phyloP scores from a whole-genome alignment of 2,888 invertebrate genomes.

The Chalcosyrphus nemorum region DNA sequence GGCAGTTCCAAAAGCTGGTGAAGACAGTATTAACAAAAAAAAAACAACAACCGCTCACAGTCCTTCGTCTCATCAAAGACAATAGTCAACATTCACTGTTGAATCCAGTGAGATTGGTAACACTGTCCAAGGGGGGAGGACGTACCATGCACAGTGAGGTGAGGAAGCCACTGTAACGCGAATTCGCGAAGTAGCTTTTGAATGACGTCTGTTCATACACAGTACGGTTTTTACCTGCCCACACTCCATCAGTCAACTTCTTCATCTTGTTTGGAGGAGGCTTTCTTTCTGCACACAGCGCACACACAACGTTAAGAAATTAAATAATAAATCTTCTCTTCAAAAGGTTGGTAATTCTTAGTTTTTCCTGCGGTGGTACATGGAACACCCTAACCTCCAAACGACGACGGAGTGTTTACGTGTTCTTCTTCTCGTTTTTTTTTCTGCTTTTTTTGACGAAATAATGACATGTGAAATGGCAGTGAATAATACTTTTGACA shows the following conservation, averaged over 20 bases:
- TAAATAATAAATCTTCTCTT: constrained; percentile 58
- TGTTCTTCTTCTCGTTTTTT: constrained; percentile 21
- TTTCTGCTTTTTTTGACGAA: constrained; percentile 34
- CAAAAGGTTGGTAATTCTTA: constrained; percentile 48
- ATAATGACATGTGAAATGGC: constrained; percentile 62
- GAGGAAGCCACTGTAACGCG: not conserved
- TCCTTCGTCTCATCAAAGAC: constrained; percentile 30
- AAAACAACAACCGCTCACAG: constrained; percentile 38
- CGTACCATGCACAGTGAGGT: not conserved
- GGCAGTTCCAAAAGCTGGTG: constrained; percentile 19
- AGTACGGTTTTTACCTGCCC: constrained; percentile 37
- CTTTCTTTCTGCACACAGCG: not conserved
- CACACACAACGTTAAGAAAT: constrained; percentile 58
- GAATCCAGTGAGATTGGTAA: constrained; percentile 25
- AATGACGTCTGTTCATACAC: constrained; percentile 44
- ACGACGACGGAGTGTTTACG: constrained; percentile 41
- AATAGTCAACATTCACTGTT: constrained; percentile 35
- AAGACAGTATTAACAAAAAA: constrained; percentile 44
- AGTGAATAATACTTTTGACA: constrained; percentile 66
- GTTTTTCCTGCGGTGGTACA: constrained; percentile 19
- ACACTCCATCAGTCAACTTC: constrained; percentile 44
- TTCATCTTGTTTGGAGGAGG: constrained; percentile 19
- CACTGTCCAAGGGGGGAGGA: not conserved
- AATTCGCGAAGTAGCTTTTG: constrained; percentile 30
- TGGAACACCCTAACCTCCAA: constrained; percentile 18